Percentiles rank a stretch among this genome's conserved stretches.
phyloP scores from a whole-genome alignment of 2,888 invertebrate species.

The Drosophila meridionalis region DNA sequence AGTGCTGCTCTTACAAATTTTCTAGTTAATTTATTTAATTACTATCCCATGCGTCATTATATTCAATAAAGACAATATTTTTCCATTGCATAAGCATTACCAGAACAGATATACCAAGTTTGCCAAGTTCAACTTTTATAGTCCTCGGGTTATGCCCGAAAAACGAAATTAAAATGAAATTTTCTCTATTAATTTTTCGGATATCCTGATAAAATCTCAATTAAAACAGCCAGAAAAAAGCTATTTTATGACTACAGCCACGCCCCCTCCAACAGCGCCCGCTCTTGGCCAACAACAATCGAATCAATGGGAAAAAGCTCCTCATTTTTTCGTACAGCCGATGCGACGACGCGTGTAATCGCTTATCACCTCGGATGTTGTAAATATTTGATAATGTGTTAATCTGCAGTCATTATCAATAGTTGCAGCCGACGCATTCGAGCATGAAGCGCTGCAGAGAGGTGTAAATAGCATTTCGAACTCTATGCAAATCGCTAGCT shows the following conservation, averaged over 20 bases:
- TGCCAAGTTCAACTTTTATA: no score
- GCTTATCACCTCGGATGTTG: constrained; percentile 28
- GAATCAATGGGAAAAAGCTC: background rate
- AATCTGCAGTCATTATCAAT: constrained; percentile 41
- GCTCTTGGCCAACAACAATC: background rate
- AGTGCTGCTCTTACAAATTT: no score
- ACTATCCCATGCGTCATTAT: no score
- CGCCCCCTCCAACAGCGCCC: background rate
- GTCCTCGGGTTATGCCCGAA: no score
- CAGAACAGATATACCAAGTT: no score
- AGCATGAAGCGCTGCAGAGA: constrained; percentile 24
- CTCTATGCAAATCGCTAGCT: constrained; percentile 38
- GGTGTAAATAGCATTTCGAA: constrained; percentile 49
- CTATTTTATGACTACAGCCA: background rate
- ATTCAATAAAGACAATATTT: no score
- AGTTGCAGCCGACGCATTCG: constrained; percentile 20
- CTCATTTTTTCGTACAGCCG: background rate
- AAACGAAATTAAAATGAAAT: no score
- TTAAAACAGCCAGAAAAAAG: no score
- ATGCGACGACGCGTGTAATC: constrained; percentile 13
- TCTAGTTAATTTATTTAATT: no score
- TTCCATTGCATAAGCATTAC: no score
- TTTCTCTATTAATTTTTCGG: no score
- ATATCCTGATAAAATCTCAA: no score
- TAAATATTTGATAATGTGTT: constrained; percentile 49